Evolutionary conservation across 2,797 vertebrate genomes (phyloP).

Genomic region (Cyclura pinguis): DNA sequence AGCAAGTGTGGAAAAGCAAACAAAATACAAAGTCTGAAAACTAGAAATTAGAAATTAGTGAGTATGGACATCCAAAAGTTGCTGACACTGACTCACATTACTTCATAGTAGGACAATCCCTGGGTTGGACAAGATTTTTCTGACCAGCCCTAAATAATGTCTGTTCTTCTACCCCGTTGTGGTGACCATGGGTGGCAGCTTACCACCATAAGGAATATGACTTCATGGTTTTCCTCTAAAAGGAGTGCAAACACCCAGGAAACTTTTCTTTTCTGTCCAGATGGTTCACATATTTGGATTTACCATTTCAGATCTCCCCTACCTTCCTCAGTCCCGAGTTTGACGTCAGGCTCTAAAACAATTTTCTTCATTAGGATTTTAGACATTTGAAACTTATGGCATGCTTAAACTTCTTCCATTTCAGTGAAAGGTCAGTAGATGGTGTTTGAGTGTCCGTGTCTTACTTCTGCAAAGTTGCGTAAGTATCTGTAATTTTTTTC

Average conservation of each 20-base stretch:
- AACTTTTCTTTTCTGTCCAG: background rate
- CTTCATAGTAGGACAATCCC: too few relatives aligned
- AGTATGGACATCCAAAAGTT: too few relatives aligned
- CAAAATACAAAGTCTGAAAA: too few relatives aligned
- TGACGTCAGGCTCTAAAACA: conserved; percentile 32
- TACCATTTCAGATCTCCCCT: background rate
- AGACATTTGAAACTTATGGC: background rate
- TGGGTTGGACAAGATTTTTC: background rate
- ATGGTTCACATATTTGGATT: background rate
- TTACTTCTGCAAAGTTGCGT: conserved; percentile 24
- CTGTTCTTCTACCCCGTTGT: background rate
- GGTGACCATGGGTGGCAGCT: background rate
- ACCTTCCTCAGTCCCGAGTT: background rate
- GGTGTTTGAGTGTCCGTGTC: background rate
- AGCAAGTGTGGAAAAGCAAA: too few relatives aligned
- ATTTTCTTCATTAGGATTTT: conserved; percentile 29
- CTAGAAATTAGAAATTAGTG: too few relatives aligned
- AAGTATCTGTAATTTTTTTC: background rate
- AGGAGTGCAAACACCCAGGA: background rate
- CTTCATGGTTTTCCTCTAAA: background rate
- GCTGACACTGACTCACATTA: too few relatives aligned
- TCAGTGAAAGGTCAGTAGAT: background rate
- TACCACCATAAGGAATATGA: background rate
- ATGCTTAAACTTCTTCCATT: background rate
- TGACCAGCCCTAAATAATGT: background rate